These are phyloP conservation scores for Steatocranus sp. DNA, from an alignment of 2,797 vertebrate species.

Conservation along the genomic window DNA sequence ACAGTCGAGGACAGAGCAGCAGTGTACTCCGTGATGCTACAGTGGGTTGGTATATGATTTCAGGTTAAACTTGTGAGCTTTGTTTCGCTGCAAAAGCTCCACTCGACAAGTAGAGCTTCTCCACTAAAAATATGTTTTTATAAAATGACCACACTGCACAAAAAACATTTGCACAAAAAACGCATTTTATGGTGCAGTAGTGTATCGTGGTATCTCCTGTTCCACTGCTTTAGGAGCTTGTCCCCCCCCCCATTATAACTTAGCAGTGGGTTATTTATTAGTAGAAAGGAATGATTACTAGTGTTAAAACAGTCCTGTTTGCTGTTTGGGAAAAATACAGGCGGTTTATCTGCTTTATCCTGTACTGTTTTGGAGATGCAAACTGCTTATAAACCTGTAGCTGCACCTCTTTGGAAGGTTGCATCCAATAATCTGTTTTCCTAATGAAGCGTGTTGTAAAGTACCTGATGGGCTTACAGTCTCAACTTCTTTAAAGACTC, in stretches of 20 bases:
- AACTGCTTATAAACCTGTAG: background rate
- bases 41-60: background rate
- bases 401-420: background rate
- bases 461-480: background rate
- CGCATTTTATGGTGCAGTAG: background rate
- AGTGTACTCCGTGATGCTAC: background rate
- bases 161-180: background rate
- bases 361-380: background rate
- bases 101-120: background rate
- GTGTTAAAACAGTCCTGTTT: conserved; percentile 8
- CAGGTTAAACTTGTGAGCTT: background rate
- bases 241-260: background rate
- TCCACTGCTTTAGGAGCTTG: background rate
- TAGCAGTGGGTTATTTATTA: background rate
- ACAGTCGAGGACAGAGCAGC: conserved; percentile 12
- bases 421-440: background rate
- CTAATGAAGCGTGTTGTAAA: background rate
- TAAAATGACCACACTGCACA: background rate
- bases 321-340: background rate
- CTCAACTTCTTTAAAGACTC: background rate
- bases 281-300: conserved; percentile 16
- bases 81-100: background rate
- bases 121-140: background rate
- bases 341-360: background rate
- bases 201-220: background rate